phyloP scores from a whole-genome alignment of 2,888 invertebrate species.

The Agonopterix alstromeriana region DNA sequence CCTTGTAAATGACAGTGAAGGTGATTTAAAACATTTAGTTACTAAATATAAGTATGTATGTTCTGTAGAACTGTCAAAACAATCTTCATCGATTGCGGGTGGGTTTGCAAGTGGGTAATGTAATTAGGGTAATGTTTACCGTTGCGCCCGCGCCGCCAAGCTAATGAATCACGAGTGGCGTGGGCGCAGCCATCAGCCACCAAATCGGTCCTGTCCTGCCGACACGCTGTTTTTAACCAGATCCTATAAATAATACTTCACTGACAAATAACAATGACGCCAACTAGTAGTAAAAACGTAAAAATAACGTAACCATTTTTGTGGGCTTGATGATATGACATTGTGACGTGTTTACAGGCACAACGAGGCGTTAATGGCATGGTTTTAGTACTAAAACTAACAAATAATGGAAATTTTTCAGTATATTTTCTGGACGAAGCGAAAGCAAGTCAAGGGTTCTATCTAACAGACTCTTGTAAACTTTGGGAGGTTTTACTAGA shows the following conservation, averaged over 20 bases:
- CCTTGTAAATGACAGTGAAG: too few species aligned
- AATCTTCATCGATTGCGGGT: conserved; percentile 10
- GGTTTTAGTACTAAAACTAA: conserved; percentile 5
- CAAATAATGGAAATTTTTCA: too few species aligned
- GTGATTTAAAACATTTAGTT: too few species aligned
- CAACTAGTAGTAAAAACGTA: conserved; percentile 21
- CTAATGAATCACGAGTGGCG: conserved; percentile 63
- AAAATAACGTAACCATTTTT: conserved; percentile 10
- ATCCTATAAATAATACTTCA: conserved; percentile 35
- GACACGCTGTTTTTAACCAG: conserved; percentile 43
- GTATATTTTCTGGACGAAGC: too few species aligned
- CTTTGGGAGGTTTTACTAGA: too few species aligned
- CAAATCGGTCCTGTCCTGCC: conserved; percentile 54
- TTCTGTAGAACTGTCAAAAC: conserved; percentile 2
- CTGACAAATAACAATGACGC: conserved; percentile 26
- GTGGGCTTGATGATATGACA: not conserved
- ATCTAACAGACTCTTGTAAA: too few species aligned
- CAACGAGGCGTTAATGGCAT: not conserved
- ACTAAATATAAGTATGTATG: too few species aligned
- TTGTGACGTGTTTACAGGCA: not conserved
- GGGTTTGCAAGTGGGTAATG: conserved; percentile 33
- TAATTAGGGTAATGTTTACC: conserved; percentile 68
- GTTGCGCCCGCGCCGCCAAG: conserved; percentile 54
- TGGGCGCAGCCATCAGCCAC: conserved; percentile 51
- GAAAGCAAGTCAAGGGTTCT: too few species aligned